Evolutionary conservation across 2,797 vertebrate species (phyloP).

Genomic region (Toxotes lorentzi): DNA sequence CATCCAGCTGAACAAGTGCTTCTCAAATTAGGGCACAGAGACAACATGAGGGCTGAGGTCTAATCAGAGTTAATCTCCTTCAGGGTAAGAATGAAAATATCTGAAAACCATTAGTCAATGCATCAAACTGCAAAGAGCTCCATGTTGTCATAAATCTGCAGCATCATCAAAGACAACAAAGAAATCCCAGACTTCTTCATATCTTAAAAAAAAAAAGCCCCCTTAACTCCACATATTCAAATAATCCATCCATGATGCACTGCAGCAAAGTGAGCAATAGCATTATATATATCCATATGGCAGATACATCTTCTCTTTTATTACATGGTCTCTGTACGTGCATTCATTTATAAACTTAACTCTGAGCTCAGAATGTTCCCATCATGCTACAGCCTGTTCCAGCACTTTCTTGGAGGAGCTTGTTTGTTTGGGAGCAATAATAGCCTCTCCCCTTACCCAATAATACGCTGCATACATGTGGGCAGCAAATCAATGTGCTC

Average conservation of each 20-base stretch:
- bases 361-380: constrained; percentile 40
- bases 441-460: constrained; percentile 29
- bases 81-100: neutral
- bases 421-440: constrained; percentile 68
- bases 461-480: constrained; percentile 37
- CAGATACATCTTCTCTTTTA: constrained; percentile 1
- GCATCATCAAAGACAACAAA: neutral
- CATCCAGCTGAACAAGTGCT: neutral
- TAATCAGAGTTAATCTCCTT: neutral
- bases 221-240: neutral
- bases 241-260: neutral
- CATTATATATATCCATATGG: neutral
- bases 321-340: constrained; percentile 16
- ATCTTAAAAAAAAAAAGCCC: no score
- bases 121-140: neutral
- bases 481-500: constrained; percentile 36
- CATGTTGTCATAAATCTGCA: constrained; percentile 4
- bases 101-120: neutral
- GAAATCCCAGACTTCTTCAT: neutral
- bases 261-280: neutral
- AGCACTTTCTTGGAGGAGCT: constrained; percentile 62
- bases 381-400: constrained; percentile 55
- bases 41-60: neutral
- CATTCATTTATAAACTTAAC: constrained; percentile 49
- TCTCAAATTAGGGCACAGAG: neutral